phyloP scores from a whole-genome alignment of 2,113 vertebrate genomes.

The Nymphicus hollandicus region DNA sequence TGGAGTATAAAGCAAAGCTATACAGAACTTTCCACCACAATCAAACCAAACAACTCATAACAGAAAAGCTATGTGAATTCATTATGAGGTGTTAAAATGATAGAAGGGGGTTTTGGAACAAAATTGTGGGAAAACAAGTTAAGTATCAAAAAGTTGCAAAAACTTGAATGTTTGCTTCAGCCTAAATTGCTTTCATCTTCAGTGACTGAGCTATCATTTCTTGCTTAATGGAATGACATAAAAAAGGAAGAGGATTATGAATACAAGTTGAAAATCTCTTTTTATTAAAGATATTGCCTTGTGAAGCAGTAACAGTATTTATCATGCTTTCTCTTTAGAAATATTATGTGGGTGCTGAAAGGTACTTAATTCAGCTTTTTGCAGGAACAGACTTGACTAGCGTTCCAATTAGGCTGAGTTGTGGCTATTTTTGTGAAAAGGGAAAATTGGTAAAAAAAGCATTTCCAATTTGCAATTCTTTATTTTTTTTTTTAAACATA shows the following conservation, averaged over 20 bases:
- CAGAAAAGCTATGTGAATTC: not conserved
- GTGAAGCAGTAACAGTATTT: not conserved
- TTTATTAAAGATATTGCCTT: not conserved
- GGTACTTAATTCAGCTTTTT: not conserved
- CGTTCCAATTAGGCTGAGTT: not conserved
- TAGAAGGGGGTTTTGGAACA: not conserved
- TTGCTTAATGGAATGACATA: not conserved
- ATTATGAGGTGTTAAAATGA: not conserved
- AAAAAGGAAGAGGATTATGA: not conserved
- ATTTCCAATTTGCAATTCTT: not conserved
- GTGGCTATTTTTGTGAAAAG: not conserved
- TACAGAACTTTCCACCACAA: not conserved
- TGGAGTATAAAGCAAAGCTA: not conserved
- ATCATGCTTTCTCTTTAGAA: not conserved
- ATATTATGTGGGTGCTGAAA: not conserved
- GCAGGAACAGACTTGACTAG: not conserved
- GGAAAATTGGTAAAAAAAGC: not conserved
- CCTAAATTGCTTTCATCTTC: not conserved
- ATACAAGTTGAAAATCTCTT: not conserved
- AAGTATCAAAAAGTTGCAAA: not conserved
- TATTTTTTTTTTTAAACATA: not conserved
- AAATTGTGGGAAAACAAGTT: not conserved
- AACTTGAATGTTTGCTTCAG: not conserved
- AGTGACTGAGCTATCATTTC: not conserved
- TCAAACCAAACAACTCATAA: not conserved